phyloP scores from a whole-genome alignment of 1,140 invertebrate species.

The Apis mellifera region DNA sequence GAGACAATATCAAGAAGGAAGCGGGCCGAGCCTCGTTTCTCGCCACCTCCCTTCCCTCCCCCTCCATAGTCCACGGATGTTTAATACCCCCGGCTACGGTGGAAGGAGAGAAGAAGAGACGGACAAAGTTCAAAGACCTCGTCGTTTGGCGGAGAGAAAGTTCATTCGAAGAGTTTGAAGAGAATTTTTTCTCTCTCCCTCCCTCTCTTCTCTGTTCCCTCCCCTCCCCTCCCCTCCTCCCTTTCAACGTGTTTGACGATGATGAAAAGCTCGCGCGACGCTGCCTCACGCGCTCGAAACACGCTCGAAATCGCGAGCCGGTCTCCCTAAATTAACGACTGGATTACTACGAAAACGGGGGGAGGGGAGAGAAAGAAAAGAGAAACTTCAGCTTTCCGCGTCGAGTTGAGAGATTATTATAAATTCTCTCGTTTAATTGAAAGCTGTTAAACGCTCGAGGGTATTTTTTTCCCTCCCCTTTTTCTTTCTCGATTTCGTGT shows the following conservation, averaged over 20 bases:
- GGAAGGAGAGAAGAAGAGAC: background rate
- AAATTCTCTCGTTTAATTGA: conserved; percentile 19
- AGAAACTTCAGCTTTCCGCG: background rate
- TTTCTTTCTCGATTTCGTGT: too few species aligned
- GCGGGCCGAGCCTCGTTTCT: background rate
- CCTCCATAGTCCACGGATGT: background rate
- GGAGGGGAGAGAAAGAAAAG: too few species aligned
- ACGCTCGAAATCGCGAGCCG: background rate
- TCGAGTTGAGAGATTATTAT: background rate
- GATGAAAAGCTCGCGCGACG: conserved; percentile 7
- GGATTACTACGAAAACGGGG: background rate
- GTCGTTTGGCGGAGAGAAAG: conserved; percentile 6
- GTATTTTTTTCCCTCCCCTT: too few species aligned
- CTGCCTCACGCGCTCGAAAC: conserved; percentile 3
- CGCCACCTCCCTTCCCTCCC: background rate
- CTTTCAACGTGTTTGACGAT: background rate
- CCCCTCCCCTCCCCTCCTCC: too few species aligned
- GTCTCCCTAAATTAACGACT: conserved; percentile 5
- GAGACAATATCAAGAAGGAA: background rate
- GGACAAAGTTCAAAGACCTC: conserved; percentile 20
- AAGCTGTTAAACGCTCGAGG: too few species aligned
- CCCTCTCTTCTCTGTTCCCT: too few species aligned
- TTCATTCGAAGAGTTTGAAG: conserved; percentile 18
- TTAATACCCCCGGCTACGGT: background rate
- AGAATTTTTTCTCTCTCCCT: background rate